Percentiles rank a stretch among this genome's conserved stretches.
These are phyloP conservation scores for Emberiza fucata DNA, from an alignment of 2,113 vertebrate species.

Conservation along the genomic window DNA sequence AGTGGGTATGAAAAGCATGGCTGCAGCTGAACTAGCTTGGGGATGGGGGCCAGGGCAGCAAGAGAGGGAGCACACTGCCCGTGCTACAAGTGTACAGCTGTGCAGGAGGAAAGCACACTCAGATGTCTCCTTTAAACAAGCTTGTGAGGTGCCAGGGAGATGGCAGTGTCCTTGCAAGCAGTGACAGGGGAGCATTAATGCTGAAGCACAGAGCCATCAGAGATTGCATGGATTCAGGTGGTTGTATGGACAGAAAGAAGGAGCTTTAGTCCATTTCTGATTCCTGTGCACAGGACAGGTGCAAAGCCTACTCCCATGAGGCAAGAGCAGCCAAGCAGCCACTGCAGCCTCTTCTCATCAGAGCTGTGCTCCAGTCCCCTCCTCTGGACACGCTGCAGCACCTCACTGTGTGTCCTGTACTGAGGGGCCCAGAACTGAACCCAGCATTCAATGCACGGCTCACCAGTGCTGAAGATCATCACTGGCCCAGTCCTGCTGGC, in stretches of 20 bases:
- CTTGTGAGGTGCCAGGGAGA: not conserved
- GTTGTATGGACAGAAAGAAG: not conserved
- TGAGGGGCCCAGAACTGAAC: not conserved
- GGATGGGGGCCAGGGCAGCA: not conserved
- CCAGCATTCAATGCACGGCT: no score
- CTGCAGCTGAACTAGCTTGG: slow-evolving; percentile 9
- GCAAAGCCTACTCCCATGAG: not conserved
- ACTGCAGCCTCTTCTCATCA: not conserved
- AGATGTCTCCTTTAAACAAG: not conserved
- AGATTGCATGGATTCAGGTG: not conserved
- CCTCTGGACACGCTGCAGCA: not conserved
- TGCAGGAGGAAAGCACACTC: not conserved
- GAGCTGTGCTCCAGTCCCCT: not conserved
- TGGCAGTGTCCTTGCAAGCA: not conserved
- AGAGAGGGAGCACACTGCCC: not conserved
- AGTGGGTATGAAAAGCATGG: slow-evolving; percentile 59
- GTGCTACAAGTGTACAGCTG: not conserved
- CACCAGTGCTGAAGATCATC: not conserved
- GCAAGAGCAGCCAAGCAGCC: not conserved
- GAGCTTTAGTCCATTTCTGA: not conserved
- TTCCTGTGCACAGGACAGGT: not conserved
- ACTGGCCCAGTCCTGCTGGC: not conserved
- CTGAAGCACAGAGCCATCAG: not conserved
- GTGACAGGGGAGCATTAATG: not conserved
- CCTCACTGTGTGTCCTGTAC: not conserved